These are phyloP conservation scores for Hymenochirus boettgeri DNA, from an alignment of 2,113 vertebrate species.

Conservation along the genomic window DNA sequence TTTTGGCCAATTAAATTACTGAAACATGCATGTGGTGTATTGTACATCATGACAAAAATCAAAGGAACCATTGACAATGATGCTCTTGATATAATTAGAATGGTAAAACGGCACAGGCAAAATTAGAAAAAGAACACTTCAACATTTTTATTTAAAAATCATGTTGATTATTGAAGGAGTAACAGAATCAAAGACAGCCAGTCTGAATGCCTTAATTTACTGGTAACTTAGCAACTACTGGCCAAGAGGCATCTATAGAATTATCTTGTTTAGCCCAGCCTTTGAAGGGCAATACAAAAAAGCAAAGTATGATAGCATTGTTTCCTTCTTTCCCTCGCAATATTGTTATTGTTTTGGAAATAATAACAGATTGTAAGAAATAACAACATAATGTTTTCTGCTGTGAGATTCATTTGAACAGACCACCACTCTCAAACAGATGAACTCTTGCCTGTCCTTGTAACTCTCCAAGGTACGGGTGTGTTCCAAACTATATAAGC, in stretches of 20 bases:
- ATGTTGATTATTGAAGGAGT: neutral
- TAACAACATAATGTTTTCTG: too few relatives aligned
- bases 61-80: neutral
- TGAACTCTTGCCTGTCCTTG: too few relatives aligned
- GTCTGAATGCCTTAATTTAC: neutral
- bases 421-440: too few relatives aligned
- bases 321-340: neutral
- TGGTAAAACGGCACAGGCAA: neutral
- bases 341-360: too few relatives aligned
- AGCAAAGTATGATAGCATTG: neutral
- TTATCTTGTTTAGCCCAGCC: neutral
- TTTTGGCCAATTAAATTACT: too few relatives aligned
- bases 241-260: neutral
- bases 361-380: too few relatives aligned
- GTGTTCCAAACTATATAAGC: too few relatives aligned
- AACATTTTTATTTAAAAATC: neutral
- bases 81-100: neutral
- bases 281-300: neutral
- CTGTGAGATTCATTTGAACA: too few relatives aligned
- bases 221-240: neutral
- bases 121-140: neutral
- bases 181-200: neutral
- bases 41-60: too few relatives aligned
- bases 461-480: too few relatives aligned
- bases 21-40: too few relatives aligned